Evolutionary conservation across 30 jellyfish, hydroid and myxozoan species (phyloP).

Genomic region (Aurelia sp.): DNA sequence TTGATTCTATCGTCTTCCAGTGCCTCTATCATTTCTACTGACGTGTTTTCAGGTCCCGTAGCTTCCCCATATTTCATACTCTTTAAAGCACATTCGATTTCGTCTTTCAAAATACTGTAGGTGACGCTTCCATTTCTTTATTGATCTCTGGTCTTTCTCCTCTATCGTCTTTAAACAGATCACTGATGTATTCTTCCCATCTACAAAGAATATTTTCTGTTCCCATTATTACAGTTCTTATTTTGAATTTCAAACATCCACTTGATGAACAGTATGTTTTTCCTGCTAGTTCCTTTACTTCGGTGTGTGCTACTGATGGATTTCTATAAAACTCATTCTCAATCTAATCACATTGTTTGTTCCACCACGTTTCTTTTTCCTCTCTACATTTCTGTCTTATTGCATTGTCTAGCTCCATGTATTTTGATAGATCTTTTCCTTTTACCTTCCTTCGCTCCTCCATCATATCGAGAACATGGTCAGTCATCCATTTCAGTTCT

Average conservation of each 20-base stretch:
- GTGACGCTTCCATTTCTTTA: conserved; percentile 45
- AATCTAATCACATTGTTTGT: conserved; percentile 40
- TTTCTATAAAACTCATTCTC: conserved; percentile 16
- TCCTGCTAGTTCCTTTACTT: too few species aligned
- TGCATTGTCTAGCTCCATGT: conserved; percentile 22
- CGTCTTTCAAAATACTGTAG: too few species aligned
- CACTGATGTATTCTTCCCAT: conserved; percentile 70
- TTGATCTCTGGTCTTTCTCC: not conserved
- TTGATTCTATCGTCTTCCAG: too few species aligned
- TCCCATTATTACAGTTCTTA: conserved; percentile 40
- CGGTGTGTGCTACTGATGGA: not conserved
- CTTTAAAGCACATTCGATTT: too few species aligned
- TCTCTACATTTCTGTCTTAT: not conserved
- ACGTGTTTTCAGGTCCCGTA: not conserved
- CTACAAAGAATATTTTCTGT: conserved; percentile 58
- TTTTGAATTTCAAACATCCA: conserved; percentile 58
- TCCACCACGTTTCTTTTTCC: conserved; percentile 31
- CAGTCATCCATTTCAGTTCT: conserved; percentile 31
- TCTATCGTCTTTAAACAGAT: conserved; percentile 45
- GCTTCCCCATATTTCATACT: not conserved
- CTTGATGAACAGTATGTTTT: not conserved
- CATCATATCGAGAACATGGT: conserved; percentile 40
- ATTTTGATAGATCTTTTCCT: conserved; percentile 38
- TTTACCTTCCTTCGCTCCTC: conserved; percentile 56
- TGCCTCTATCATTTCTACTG: conserved; percentile 48